These are phyloP conservation scores for mouse (Mus musculus) DNA, from an alignment of 2,113 vertebrate genomes.

Conservation along the genomic window DNA sequence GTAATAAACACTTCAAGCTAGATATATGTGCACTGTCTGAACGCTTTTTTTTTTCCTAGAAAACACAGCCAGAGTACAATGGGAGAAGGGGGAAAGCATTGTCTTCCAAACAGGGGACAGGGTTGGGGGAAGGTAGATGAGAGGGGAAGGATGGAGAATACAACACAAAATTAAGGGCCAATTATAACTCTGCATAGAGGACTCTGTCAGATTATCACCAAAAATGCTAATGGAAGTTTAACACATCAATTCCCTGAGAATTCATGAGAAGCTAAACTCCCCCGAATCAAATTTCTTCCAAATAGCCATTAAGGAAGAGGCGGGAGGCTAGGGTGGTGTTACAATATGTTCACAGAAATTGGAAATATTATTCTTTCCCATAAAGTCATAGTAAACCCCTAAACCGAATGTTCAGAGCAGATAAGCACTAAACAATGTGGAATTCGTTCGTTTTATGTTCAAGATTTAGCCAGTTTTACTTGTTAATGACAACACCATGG, in stretches of 20 bases:
- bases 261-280: constrained; percentile 66
- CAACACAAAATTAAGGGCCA: constrained; percentile 66
- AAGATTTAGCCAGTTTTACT: constrained; percentile 59
- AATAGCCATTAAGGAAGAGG: constrained; percentile 57
- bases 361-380: constrained; percentile 53
- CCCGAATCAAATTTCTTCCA: constrained; percentile 66
- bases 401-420: constrained; percentile 62
- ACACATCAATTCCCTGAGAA: constrained; percentile 4
- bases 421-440: constrained; percentile 65
- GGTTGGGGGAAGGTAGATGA: neutral
- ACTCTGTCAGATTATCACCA: constrained; percentile 43
- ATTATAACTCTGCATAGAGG: neutral
- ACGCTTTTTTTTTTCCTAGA: constrained; percentile 20
- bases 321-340: constrained; percentile 34
- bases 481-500: constrained; percentile 44
- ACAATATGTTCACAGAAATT: constrained; percentile 36
- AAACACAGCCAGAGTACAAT: neutral
- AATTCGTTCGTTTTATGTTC: constrained; percentile 67
- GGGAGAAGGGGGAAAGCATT: neutral
- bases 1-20: constrained; percentile 51
- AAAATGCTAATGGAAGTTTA: constrained; percentile 62
- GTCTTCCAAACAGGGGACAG: neutral
- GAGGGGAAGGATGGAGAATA: neutral
- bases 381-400: constrained; percentile 60
- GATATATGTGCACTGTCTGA: constrained; percentile 40